Base-by-base conservation (phyloP, 1,140 invertebrate genomes). In the Drosophila fuyamai region DNA sequence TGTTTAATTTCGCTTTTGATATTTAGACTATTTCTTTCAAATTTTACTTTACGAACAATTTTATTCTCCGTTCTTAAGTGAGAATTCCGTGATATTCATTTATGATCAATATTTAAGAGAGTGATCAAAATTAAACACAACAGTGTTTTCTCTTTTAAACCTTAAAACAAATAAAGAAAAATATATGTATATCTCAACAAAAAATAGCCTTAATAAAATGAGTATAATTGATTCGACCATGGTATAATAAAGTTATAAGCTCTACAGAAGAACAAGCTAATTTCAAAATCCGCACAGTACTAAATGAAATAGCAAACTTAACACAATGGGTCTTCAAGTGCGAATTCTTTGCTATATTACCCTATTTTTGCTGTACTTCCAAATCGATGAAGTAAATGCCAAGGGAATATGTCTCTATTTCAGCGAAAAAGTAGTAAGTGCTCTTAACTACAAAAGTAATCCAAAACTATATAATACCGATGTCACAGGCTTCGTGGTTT, bases 391-490 rank as follows among this genome's bases (percentile, higher is more conserved):
- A 14, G 62, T 46, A 12, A 18, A 56, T 23, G 4, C 44, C 1
- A 13, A 6, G 0, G 50, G 68, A 41, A n/a, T 66, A n/a, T 74
- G 79, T 14, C 55, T 74, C 18, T 81, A 74, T 41, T 47, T 75
- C 8, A 82, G 62, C 16, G 12, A 53, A 0, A 2, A 7, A 0
- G 40, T 36, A 51, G 74, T 78, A 66, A 18, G 60, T 43, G 12
- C 1, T 18, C 0, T 18, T 8, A 32, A 3, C 6, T 12, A 1
- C 2, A 5, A 29, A 46, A 12, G 10, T 13, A 0, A 23, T 13
- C 6, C 2, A 16, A 35, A 10, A 12, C 5, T 23, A 35, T 35
- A 0, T 3, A n/a, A n/a, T 14, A 2, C 5, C 9, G 8, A 9
- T 18, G 4, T 1, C 5, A 48, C 7, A 48, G 35, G 48, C 23